phyloP scores from a whole-genome alignment of 2,797 vertebrate species.

The Platyrinchus mystaceus region DNA sequence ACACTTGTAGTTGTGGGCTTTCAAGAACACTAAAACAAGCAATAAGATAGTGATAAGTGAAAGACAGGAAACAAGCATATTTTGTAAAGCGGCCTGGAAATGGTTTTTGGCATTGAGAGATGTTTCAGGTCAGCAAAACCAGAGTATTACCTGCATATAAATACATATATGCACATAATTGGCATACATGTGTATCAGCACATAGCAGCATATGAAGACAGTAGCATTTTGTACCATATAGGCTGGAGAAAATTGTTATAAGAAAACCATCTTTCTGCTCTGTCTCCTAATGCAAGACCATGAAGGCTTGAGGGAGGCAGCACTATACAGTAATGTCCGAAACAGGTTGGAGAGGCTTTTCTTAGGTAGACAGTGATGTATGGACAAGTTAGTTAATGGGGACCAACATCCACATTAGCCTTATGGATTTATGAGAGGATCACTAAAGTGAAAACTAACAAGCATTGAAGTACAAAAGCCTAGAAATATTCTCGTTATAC shows the following conservation, averaged over 20 bases:
- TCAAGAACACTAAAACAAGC: not conserved
- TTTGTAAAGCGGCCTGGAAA: not conserved
- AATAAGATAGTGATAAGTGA: not conserved
- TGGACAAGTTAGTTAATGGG: not conserved
- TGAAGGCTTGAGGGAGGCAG: not conserved
- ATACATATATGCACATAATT: not conserved
- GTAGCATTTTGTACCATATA: not conserved
- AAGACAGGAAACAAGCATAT: not conserved
- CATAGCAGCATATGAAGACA: not conserved
- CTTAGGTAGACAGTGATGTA: not conserved
- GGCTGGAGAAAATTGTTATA: not conserved
- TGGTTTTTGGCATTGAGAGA: not conserved
- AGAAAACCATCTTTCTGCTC: not conserved
- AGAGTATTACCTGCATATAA: not conserved
- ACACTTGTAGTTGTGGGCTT: not conserved
- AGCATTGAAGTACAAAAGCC: not conserved
- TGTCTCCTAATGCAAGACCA: not conserved
- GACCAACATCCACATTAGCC: not conserved
- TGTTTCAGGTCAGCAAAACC: not conserved
- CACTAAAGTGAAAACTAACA: not conserved
- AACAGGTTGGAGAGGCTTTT: not conserved
- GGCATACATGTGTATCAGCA: not conserved
- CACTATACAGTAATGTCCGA: not conserved
- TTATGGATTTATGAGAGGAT: not conserved
- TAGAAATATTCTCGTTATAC: not conserved